Conservation (phyloP, 2,888 invertebrate genomes). For the Orchesellides sinensis region DNA sequence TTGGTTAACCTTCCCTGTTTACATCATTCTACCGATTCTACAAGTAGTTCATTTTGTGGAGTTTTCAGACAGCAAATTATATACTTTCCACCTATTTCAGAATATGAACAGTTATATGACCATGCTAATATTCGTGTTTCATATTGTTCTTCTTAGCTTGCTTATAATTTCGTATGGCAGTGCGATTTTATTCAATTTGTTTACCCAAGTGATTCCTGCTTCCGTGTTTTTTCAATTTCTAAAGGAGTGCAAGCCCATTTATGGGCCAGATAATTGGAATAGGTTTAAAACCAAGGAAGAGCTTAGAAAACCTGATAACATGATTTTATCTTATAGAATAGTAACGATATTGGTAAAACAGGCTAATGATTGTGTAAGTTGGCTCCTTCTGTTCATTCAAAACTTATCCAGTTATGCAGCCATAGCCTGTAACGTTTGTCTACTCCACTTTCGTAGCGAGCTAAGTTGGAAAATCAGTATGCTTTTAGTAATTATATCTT, state of each 20-base stretch:
- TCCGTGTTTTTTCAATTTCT: slow-evolving; percentile 27
- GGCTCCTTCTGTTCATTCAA: slow-evolving; percentile 15
- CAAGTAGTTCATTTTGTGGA: slow-evolving; percentile 26
- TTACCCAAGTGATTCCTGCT: slow-evolving; percentile 23
- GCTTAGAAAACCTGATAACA: slow-evolving; percentile 10
- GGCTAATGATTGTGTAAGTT: slow-evolving; percentile 22
- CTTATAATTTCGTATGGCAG: not conserved
- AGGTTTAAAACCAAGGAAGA: slow-evolving; percentile 25
- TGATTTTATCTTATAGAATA: slow-evolving; percentile 14
- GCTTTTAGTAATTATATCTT: not conserved
- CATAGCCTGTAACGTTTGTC: slow-evolving; percentile 27
- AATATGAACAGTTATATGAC: too few relatives aligned
- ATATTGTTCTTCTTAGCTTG: not conserved
- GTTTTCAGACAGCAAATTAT: slow-evolving; percentile 23
- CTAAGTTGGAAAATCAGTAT: slow-evolving; percentile 32
- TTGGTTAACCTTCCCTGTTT: not conserved
- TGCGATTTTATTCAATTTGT: slow-evolving; percentile 22
- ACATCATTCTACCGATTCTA: not conserved
- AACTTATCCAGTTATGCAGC: slow-evolving; percentile 5
- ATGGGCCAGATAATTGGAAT: not conserved
- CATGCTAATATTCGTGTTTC: not conserved
- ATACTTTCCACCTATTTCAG: not conserved
- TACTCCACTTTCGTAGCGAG: slow-evolving; percentile 1
- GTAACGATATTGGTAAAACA: not conserved
- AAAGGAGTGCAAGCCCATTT: slow-evolving; percentile 36